These are phyloP conservation scores for Murina feae DNA, from an alignment of 2,113 vertebrate genomes.

Conservation along the genomic window DNA sequence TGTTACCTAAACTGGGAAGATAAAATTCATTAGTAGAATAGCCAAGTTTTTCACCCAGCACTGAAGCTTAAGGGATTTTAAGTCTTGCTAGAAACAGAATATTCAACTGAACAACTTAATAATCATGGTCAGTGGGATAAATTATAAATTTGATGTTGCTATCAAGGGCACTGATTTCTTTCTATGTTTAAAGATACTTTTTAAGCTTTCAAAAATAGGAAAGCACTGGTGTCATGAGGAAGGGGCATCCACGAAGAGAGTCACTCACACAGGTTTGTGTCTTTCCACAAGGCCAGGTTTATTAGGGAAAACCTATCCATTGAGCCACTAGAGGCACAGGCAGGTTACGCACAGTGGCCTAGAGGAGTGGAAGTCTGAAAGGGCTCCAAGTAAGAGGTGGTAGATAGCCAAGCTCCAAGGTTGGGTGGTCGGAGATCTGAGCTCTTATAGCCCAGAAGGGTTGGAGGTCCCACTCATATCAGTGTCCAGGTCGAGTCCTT, in stretches of 20 bases:
- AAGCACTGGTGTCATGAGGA: background rate
- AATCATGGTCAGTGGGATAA: background rate
- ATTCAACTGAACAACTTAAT: background rate
- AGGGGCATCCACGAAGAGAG: background rate
- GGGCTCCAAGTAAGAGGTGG: background rate
- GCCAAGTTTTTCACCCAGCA: background rate
- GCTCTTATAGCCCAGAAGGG: background rate
- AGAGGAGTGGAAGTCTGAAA: background rate
- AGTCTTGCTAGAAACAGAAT: background rate
- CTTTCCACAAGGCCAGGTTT: background rate
- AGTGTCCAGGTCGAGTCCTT: background rate
- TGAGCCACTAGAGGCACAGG: background rate
- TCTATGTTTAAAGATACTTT: background rate
- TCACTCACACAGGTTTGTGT: background rate
- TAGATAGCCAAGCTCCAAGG: background rate
- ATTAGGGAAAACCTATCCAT: background rate
- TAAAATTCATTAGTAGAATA: constrained; percentile 14
- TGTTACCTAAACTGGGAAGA: background rate
- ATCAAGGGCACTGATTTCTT: background rate
- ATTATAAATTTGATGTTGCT: constrained; percentile 2
- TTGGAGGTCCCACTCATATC: background rate
- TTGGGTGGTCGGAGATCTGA: background rate
- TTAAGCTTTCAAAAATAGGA: background rate
- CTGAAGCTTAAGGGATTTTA: constrained; percentile 5
- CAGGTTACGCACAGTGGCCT: background rate